phyloP scores from a whole-genome alignment of 1,140 invertebrate genomes.

The Apocrypta bakeri region DNA sequence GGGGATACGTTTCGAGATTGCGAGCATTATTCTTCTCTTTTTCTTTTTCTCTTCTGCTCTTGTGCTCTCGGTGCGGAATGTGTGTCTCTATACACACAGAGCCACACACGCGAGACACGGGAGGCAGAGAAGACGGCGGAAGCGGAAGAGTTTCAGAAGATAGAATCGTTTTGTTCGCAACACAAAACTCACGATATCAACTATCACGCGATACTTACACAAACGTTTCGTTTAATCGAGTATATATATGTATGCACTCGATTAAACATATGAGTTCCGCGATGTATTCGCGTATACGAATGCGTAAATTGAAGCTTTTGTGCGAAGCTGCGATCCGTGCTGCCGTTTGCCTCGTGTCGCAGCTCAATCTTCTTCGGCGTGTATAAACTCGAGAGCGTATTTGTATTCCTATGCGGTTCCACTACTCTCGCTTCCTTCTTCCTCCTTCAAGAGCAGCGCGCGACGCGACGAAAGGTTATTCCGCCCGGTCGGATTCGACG shows the following conservation, averaged over 20 bases:
- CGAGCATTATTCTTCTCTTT: conserved; percentile 57
- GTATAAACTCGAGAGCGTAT: neutral
- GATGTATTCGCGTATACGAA: no score
- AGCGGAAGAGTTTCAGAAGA: no score
- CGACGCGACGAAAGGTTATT: neutral
- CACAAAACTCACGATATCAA: no score
- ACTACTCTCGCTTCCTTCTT: neutral
- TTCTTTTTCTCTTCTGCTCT: neutral
- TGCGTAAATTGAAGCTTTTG: neutral
- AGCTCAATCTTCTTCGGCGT: neutral
- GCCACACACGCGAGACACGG: no score
- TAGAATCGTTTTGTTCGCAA: no score
- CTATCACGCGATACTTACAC: no score
- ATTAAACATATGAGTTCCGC: no score
- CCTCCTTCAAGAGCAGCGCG: neutral
- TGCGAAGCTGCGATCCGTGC: no score
- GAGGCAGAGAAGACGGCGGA: no score
- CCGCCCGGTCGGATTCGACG: conserved; percentile 6
- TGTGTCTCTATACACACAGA: no score
- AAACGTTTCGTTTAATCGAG: no score
- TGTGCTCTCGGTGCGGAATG: neutral
- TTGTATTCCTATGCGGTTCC: neutral
- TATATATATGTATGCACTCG: no score
- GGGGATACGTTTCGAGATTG: conserved; percentile 58
- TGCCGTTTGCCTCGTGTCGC: neutral